phyloP scores from a whole-genome alignment of 2,797 vertebrate species.

The Lutjanus argentimaculatus region DNA sequence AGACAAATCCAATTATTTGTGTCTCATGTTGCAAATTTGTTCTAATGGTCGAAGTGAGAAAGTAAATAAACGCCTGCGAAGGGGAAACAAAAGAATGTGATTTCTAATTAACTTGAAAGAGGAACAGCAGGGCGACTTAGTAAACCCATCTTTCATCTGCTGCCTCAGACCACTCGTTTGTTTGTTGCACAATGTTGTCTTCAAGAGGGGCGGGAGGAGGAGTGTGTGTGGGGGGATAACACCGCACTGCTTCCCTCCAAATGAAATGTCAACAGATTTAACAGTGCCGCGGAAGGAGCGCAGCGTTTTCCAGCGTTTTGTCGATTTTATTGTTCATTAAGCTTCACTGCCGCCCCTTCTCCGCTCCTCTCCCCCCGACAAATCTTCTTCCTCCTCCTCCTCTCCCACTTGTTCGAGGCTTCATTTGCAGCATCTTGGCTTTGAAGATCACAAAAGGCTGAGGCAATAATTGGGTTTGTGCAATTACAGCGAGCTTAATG shows the following conservation, averaged over 20 bases:
- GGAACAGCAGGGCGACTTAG: slow-evolving; percentile 86
- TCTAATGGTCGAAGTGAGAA: slow-evolving; percentile 87
- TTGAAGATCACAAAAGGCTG: slow-evolving; percentile 89
- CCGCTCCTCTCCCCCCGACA: slow-evolving; percentile 17
- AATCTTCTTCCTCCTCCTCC: slow-evolving; percentile 58
- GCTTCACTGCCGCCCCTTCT: slow-evolving; percentile 57
- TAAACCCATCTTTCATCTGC: slow-evolving; percentile 88
- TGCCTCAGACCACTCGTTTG: slow-evolving; percentile 83
- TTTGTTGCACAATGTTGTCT: slow-evolving; percentile 87
- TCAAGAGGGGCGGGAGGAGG: slow-evolving; percentile 62
- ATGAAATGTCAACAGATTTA: slow-evolving; percentile 90
- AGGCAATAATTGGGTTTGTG: slow-evolving; percentile 89
- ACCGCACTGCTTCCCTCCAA: slow-evolving; percentile 76
- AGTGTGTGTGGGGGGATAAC: slow-evolving; percentile 48
- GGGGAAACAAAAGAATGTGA: slow-evolving; percentile 88
- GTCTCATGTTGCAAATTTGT: slow-evolving; percentile 90
- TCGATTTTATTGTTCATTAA: slow-evolving; percentile 89
- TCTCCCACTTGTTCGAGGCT: slow-evolving; percentile 78
- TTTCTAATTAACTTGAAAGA: slow-evolving; percentile 92
- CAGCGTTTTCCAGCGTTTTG: slow-evolving; percentile 77
- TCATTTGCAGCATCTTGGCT: slow-evolving; percentile 85
- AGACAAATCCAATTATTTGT: slow-evolving; percentile 91
- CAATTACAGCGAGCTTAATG: slow-evolving; percentile 88
- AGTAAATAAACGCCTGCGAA: slow-evolving; percentile 87
- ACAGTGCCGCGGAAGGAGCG: slow-evolving; percentile 68